Conservation (phyloP, 1,140 invertebrate species). For the Drosophila saltans region DNA sequence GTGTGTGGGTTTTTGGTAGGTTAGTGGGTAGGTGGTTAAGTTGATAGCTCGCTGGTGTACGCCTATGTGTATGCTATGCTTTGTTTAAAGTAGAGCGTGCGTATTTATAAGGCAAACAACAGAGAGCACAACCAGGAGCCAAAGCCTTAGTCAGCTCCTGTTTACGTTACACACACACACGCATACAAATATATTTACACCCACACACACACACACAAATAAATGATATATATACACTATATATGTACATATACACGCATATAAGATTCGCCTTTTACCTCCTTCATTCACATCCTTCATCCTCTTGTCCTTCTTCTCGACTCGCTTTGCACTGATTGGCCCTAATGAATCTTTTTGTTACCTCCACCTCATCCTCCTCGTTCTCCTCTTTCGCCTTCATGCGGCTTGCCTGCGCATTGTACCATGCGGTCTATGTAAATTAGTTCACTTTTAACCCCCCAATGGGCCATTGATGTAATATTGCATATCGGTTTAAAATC, state of each 20-base stretch:
- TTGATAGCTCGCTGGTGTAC: conserved; percentile 23
- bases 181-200: not conserved
- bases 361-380: conserved; percentile 43
- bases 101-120: conserved; percentile 81
- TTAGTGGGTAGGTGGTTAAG: conserved; percentile 7
- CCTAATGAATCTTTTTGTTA: conserved; percentile 82
- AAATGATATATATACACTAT: not conserved
- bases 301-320: conserved; percentile 49
- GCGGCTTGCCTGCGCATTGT: conserved; percentile 77
- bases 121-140: conserved; percentile 29
- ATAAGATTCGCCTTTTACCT: conserved; percentile 38
- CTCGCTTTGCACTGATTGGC: conserved; percentile 79
- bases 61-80: conserved; percentile 47
- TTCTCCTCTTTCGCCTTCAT: conserved; percentile 22
- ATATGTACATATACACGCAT: conserved; percentile 61
- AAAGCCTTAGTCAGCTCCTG: conserved; percentile 6
- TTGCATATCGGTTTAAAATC: too few relatives aligned
- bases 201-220: not conserved
- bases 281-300: conserved; percentile 10
- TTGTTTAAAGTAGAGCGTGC: conserved; percentile 80
- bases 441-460: conserved; percentile 78
- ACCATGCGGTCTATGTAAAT: conserved; percentile 78
- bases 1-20: conserved; percentile 21
- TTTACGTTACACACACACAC: not conserved
- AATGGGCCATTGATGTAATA: conserved; percentile 1